Evolutionary conservation across 2,888 invertebrate species (phyloP).

Genomic region (Lasius platythorax): DNA sequence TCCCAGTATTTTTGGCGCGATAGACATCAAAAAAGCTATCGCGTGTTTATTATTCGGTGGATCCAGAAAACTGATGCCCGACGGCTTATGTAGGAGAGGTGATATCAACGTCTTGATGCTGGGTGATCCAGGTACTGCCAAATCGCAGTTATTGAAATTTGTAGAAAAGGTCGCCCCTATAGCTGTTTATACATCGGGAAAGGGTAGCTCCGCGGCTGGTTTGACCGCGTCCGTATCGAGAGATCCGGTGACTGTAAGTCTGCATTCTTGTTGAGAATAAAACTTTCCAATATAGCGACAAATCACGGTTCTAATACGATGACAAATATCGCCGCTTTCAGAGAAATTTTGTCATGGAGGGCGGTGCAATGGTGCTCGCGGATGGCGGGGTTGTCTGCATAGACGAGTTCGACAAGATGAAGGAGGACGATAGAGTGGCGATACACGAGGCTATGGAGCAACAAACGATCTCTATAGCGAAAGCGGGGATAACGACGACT

Average conservation of each 20-base stretch:
- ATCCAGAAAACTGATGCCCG: constrained; percentile 95
- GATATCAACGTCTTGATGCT: constrained; percentile 98
- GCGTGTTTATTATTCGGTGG: constrained; percentile 98
- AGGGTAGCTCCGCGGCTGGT: constrained; percentile 99
- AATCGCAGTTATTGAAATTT: constrained; percentile 98
- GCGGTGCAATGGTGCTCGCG: constrained; percentile 99
- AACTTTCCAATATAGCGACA: background rate
- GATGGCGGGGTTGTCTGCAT: constrained; percentile 99
- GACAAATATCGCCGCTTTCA: constrained; percentile 81
- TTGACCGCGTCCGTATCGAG: constrained; percentile 98
- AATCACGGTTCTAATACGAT: background rate
- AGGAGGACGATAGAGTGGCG: constrained; percentile 99
- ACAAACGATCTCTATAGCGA: constrained; percentile 99
- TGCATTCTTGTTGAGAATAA: background rate
- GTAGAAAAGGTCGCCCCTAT: constrained; percentile 98
- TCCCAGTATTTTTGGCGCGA: constrained; percentile 97
- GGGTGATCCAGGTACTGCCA: constrained; percentile 99
- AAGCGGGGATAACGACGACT: constrained; percentile 99
- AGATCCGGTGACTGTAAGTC: constrained; percentile 95
- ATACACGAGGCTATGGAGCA: constrained; percentile 99
- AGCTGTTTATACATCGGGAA: constrained; percentile 99
- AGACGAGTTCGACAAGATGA: constrained; percentile 99
- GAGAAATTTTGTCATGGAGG: constrained; percentile 99
- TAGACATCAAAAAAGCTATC: constrained; percentile 98
- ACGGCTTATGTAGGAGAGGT: constrained; percentile 97